Percentiles rank a stretch among this genome's conserved stretches.
phyloP scores from a whole-genome alignment of 1,140 invertebrate species.

The Vanessa atalanta region DNA sequence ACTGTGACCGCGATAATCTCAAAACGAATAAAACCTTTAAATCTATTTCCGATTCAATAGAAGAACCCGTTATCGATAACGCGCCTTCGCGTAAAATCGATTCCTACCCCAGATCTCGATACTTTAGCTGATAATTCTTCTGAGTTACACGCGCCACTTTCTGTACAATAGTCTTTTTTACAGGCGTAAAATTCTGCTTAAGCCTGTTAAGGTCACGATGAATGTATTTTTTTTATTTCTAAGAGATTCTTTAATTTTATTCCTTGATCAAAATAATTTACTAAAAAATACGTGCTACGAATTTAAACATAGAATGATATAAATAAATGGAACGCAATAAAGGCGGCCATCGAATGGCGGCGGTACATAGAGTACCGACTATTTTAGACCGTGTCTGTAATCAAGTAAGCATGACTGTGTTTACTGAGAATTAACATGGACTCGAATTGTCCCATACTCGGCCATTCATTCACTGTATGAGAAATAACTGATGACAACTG shows the following conservation, averaged over 20 bases:
- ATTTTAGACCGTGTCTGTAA: not conserved
- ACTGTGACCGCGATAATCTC: constrained; percentile 24
- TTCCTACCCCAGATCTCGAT: constrained; percentile 47
- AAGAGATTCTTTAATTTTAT: not conserved
- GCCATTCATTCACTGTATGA: not conserved
- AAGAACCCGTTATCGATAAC: constrained; percentile 35
- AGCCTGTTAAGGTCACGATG: not conserved
- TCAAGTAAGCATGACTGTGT: constrained; percentile 15
- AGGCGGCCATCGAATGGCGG: not conserved
- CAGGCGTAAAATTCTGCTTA: constrained; percentile 15
- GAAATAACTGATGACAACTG: too few species aligned
- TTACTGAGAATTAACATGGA: constrained; percentile 30
- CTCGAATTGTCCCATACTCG: not conserved
- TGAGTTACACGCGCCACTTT: constrained; percentile 47
- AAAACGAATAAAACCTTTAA: constrained; percentile 33
- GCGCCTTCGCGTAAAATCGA: constrained; percentile 50
- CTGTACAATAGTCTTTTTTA: constrained; percentile 39
- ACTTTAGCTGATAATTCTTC: constrained; percentile 49
- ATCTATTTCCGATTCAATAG: constrained; percentile 37
- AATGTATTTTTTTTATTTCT: not conserved
- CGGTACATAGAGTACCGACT: not conserved
- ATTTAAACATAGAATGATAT: not conserved
- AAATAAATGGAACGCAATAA: not conserved
- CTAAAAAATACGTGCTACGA: not conserved
- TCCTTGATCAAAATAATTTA: not conserved